Evolutionary conservation across 2,113 vertebrate species (phyloP), one percentile per base, ranked within the genome.

Genomic region (Canis aureus): DNA sequence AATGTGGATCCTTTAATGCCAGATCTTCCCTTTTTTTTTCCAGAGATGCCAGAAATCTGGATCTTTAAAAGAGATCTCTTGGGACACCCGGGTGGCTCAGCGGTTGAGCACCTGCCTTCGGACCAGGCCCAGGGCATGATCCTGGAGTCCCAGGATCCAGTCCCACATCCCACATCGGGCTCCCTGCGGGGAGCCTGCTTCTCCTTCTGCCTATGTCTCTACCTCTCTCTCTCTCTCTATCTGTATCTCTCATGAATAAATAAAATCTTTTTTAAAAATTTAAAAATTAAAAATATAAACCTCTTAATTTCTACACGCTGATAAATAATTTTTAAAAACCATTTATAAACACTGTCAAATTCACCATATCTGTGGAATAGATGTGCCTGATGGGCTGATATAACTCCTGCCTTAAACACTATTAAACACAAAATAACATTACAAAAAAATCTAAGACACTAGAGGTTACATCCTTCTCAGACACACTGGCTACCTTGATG

Each of bases 11-110:
- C 53, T 38, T 2, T 15, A 23, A 0, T 49, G 60, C 32, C 73
- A 62, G 7, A 43, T 51, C 67, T 66, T 55, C 32, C 59, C 55
- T 38, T 51, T 88, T 74, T 74, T 79, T 93, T 82, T 11, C 66
- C 89, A 91, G 19, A 97, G 57, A 62, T 62, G 38, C 49, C 79
- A 96, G 53, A 94, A 92, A 96, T 73, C 57, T 76, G 35, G 29
- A 92, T 69, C 83, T 94, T 95, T 66, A 82, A 79, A 38, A 57
- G 22, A 96, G 22, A 16, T 38, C 59, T 64, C 53, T 43, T 43
- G 43, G 43, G 43, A 43, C 43, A 43, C 43, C 43, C 5, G 43
- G 43, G 43, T 43, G 43, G 43, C 43, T 43, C 43, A 43, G 43
- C 43, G 7, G 43, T 43, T 43, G 43, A 43, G 43, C 43, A 43